These are phyloP conservation scores for Phenganax subtilis DNA, from an alignment of 92 coral and sea anemone species.

Conservation along the genomic window DNA sequence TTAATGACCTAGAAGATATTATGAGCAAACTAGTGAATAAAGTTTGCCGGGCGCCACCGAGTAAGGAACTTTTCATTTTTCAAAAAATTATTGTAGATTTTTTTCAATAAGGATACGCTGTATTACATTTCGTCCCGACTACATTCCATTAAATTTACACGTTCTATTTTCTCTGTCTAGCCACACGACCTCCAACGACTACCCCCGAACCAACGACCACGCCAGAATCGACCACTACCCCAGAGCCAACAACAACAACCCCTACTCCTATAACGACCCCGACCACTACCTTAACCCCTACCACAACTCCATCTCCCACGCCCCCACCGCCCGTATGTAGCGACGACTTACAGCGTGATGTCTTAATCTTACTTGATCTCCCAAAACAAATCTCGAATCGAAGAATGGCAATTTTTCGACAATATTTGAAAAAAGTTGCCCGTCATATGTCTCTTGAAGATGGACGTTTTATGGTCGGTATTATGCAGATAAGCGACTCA, in stretches of 20 bases:
- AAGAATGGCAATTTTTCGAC: not conserved
- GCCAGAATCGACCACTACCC: conserved; percentile 4
- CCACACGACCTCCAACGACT: conserved; percentile 19
- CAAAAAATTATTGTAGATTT: no score
- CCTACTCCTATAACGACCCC: conserved; percentile 22
- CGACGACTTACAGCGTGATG: not conserved
- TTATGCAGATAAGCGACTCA: conserved; percentile 12
- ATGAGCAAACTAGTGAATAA: conserved; percentile 9
- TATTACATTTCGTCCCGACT: not conserved
- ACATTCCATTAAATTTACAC: not conserved
- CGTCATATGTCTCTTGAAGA: conserved; percentile 21
- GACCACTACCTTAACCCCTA: not conserved
- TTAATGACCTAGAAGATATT: conserved; percentile 13
- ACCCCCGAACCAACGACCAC: conserved; percentile 12
- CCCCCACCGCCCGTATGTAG: conserved; percentile 30
- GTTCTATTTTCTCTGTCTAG: not conserved
- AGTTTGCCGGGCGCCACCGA: conserved; percentile 23
- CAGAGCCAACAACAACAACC: conserved; percentile 18
- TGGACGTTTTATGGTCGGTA: conserved; percentile 21
- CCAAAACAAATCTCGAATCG: not conserved
- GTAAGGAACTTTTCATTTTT: not conserved
- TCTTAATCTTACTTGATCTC: conserved; percentile 16
- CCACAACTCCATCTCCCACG: conserved; percentile 14
- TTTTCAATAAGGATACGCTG: no score
- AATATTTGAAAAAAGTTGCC: conserved; percentile 1